These are phyloP conservation scores for Tragopan temminckii DNA, from an alignment of 2,797 vertebrate species.

Conservation along the genomic window DNA sequence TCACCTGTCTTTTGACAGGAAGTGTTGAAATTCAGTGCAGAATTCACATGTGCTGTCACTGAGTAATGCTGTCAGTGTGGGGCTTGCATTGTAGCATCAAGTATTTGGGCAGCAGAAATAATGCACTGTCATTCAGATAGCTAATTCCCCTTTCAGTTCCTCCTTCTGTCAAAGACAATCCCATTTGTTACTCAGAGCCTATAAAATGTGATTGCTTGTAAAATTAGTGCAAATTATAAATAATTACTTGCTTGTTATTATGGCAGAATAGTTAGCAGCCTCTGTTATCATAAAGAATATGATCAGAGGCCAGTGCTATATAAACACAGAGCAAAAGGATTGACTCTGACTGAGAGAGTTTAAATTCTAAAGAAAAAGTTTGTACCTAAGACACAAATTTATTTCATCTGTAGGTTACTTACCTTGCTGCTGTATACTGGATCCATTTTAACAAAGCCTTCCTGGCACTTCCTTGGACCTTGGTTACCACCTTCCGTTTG, in stretches of 20 bases:
- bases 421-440: conserved; percentile 93
- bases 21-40: neutral
- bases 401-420: conserved; percentile 46
- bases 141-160: neutral
- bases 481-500: conserved; percentile 91
- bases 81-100: neutral
- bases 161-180: neutral
- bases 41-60: neutral
- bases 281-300: neutral
- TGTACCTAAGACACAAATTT: neutral
- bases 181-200: neutral
- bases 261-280: neutral
- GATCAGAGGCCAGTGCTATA: neutral
- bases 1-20: neutral
- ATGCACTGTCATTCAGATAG: neutral
- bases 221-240: neutral
- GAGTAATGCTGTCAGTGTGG: neutral
- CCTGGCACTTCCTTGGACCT: conserved; percentile 91
- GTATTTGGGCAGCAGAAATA: neutral
- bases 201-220: neutral
- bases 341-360: neutral
- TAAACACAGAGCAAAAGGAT: neutral
- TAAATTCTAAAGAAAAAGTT: neutral
- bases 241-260: neutral
- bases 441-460: conserved; percentile 95